Base-by-base conservation (phyloP, 1,140 invertebrate species). In the Plectrocnemia conspersa region DNA sequence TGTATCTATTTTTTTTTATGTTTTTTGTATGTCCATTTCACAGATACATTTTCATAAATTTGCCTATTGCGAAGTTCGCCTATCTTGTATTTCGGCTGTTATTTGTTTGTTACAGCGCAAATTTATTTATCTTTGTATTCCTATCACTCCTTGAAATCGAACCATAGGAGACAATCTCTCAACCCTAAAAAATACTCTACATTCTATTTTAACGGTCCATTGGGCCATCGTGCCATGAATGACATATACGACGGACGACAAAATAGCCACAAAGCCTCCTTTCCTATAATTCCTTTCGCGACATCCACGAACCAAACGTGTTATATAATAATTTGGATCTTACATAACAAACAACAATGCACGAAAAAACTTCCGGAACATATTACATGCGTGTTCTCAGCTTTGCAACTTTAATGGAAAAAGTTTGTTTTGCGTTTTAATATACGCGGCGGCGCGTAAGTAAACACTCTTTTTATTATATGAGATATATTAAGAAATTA, bases 321-420 rank as follows among this genome's bases (percentile, higher is more conserved):
- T 38, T 38, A 9, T 38, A 38, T 38, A 7, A 38, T 38, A 38
- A 38, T 38, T 38, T 38, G 11, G 35, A 38, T 45, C 22, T 45
- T 45, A 45, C 23, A 24, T 24, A 23, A 24, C 42, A 27, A 24
- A 45, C 27, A 45, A 45, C 21, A 45, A 45, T 45, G 42, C 42
- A 22, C n/a, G 42, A 24, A 45, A 27, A 38, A 38, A 32, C 15
- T 49, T 32, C 11, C 18, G 29, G 27, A 49, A 49, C 47, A 35
- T 49, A 49, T 32, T 13, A 41, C 50, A 52, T 15, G 36, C 36
- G 36, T 40, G 48, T 52, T 40, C 27, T 45, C 41, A 29, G 38
- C 23, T 54, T 44, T 54, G 41, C 52, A 54, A 54, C 40, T 54
- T 54, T 32, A 54, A 54, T 54, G 38, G 52, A 54, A 54, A 54